Base-by-base conservation (phyloP, 2,113 vertebrate genomes). In the Serinus canaria region DNA sequence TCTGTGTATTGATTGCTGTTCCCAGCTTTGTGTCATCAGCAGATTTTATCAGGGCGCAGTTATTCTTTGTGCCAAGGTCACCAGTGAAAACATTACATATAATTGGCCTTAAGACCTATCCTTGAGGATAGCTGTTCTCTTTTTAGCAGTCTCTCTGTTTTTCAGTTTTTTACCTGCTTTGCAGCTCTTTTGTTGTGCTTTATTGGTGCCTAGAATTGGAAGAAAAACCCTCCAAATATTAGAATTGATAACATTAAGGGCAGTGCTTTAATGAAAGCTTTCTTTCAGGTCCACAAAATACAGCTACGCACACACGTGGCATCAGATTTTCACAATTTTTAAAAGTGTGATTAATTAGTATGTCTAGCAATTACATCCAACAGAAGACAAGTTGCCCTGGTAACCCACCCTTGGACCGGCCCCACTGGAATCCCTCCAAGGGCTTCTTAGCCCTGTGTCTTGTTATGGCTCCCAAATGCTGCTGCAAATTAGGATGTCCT, bases 1-100 rank as follows among this genome's bases (percentile, higher is more conserved):
- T 35, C 47, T 67, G 30, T 78, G 19, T 88, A 95, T 94, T 83
- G 91, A 96, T 91, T 88, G 84, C 75, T 90, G 44, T 52, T 96
- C 73, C 24, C 64, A 93, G 64, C 33, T 83, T 81, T 86, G 47
- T 94, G 49, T 67, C 63, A 89, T 93, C 86, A 94, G 88, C 89
- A 95, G 76, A 89, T 96, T 94, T 94, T 82, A 92, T 74, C 86
- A 75, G 47, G n/a, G 50, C 39, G 70, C 27, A 67, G 27, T 56
- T 74, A 81, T 43, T 66, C 64, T 81, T 81, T 81, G 59, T 87
- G 63, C 82, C 83, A 94, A 96, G 83, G 82, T 90, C 85, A 80
- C 79, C 75, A 88, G 70, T 81, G 77, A 89, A 95, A 86, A 63
- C 69, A 44, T 90, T 90, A 74, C 68, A 52, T 81, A 59, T 41